Base-by-base conservation (phyloP, 1,140 invertebrate genomes). In the Sinella curviseta region DNA sequence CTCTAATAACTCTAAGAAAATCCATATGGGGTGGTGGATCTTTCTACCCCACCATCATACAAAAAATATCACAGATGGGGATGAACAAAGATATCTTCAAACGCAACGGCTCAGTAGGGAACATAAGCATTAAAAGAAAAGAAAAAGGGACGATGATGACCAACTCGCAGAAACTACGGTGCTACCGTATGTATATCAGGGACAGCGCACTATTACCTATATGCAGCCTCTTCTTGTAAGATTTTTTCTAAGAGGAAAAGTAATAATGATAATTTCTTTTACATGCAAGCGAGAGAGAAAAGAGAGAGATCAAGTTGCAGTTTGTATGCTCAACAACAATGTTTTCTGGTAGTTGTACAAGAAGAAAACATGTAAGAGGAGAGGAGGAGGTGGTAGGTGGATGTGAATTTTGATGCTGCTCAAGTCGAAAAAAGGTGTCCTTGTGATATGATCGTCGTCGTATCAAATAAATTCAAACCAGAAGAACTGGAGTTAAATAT, bases 401-500 rank as follows among this genome's bases (percentile, higher is more conserved):
- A 16, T 65, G 14, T n/a, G 57, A 65, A 65, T 48, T 48, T 48
- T 48, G 20, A 48, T 12, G 8, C 8, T 12, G 20, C 20, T 48
- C 20, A 48, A 8, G 20, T 48, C 39, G 8, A 65, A 8, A 14
- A 17, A 65, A 65, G 57, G 57, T 65, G 57, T 65, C 57, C 57
- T 65, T 65, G 57, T 65, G 57, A 65, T 65, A 65, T 14, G 57
- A 65, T 65, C 57, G 26, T 65, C 57, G 26, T 65, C 57, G 24
- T 65, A 65, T 26, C 14, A 65, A 65, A 65, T 65, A 65, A 48
- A 48, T 48, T 20, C 24, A 26, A 48, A 12, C 39, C 39, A 65
- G 26, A 26, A 12, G 57, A n/a, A 65, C 14, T 26, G 4, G 4
- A 65, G 57, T 65, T 65, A 8, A 48, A 20, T 48, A n/a, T n/a